Conservation (phyloP, 2,113 vertebrate species). For the Lipophrys pholis region DNA sequence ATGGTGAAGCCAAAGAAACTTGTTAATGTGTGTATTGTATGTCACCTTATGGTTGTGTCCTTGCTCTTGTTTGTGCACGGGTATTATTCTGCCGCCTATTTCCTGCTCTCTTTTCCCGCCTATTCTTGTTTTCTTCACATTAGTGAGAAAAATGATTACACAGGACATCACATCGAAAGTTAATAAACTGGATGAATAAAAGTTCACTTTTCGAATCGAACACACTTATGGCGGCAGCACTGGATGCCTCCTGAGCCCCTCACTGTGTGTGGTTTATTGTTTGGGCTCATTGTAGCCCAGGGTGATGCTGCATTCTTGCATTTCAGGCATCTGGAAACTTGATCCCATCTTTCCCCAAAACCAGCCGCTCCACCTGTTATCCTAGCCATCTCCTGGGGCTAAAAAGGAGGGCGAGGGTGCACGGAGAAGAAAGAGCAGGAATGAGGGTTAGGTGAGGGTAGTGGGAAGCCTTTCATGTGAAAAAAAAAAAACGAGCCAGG, state of each 20-base stretch:
- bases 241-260: slow-evolving; percentile 4
- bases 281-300: slow-evolving; percentile 44
- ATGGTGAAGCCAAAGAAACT: not conserved
- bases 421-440: slow-evolving; percentile 52
- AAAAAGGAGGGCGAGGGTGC: slow-evolving; percentile 48
- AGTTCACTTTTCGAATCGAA: slow-evolving; percentile 28
- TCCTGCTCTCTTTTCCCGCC: not conserved
- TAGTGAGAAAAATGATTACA: slow-evolving; percentile 29
- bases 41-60: not conserved
- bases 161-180: slow-evolving; percentile 28
- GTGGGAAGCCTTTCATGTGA: slow-evolving; percentile 75
- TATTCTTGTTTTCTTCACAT: slow-evolving; percentile 2
- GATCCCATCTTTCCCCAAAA: slow-evolving; percentile 50
- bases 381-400: slow-evolving; percentile 69
- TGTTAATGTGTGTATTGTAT: not conserved
- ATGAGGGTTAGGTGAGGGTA: slow-evolving; percentile 59
- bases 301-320: slow-evolving; percentile 61
- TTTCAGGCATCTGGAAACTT: slow-evolving; percentile 69
- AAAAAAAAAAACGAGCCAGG: slow-evolving; percentile 20
- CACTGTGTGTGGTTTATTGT: slow-evolving; percentile 47
- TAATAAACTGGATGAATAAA: slow-evolving; percentile 33
- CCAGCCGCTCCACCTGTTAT: slow-evolving; percentile 74
- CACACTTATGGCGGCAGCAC: slow-evolving; percentile 12
- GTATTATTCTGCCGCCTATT: not conserved
- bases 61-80: not conserved